phyloP scores from a whole-genome alignment of 2,888 invertebrate species.

The Imbricaverruca yamaguchii region DNA sequence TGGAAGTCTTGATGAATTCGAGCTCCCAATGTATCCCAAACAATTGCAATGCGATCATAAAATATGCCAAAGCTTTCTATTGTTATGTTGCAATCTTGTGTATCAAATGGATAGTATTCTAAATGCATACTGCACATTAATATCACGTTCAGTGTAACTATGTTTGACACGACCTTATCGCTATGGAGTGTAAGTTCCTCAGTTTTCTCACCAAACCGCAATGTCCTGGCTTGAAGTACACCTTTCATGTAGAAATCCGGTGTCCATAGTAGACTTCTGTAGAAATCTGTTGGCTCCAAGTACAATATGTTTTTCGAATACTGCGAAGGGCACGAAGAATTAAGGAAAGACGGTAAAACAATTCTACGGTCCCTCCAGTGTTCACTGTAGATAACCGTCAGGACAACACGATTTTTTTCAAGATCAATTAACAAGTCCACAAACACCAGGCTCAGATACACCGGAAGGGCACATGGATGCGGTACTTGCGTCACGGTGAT shows the following conservation, averaged over 20 bases:
- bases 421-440: not conserved
- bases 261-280: not conserved
- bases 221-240: too few species aligned
- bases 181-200: not conserved
- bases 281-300: not conserved
- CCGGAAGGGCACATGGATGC: not conserved
- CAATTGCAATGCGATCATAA: not conserved
- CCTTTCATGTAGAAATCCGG: not conserved
- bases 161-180: not conserved
- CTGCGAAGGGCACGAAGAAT: not conserved
- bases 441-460: not conserved
- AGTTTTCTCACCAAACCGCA: not conserved
- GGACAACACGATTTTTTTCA: not conserved
- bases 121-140: not conserved
- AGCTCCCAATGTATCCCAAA: not conserved
- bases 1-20: not conserved
- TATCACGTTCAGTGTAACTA: not conserved
- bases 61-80: not conserved
- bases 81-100: not conserved
- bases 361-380: not conserved
- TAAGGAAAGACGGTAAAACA: not conserved
- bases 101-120: not conserved
- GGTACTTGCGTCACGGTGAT: not conserved
- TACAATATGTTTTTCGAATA: not conserved
- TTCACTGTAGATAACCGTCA: not conserved